These are phyloP conservation scores for Drosophila arizonae DNA, from an alignment of 1,140 invertebrate species.

Conservation along the genomic window DNA sequence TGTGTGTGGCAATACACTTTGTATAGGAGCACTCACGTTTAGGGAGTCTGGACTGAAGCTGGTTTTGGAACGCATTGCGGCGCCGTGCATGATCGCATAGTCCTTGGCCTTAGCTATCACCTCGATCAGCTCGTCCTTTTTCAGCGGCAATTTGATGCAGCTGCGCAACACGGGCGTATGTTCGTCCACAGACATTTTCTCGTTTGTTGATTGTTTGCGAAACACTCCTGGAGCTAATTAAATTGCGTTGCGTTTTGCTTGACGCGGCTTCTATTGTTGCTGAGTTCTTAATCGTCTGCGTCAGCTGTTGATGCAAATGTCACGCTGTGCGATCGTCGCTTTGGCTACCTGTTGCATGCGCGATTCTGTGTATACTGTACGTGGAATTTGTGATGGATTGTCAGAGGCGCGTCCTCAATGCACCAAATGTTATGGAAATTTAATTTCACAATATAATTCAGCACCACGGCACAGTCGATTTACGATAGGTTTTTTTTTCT, in stretches of 20 bases:
- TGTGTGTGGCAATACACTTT: background rate
- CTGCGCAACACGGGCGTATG: slow-evolving; percentile 66
- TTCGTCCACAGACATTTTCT: slow-evolving; percentile 55
- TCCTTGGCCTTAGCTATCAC: slow-evolving; percentile 90
- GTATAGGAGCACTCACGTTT: slow-evolving; percentile 82
- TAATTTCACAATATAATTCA: slow-evolving; percentile 6
- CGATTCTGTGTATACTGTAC: slow-evolving; percentile 4
- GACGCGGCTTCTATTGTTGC: background rate
- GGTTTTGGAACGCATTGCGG: slow-evolving; percentile 89
- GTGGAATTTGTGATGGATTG: slow-evolving; percentile 12
- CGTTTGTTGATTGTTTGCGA: background rate
- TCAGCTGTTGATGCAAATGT: slow-evolving; percentile 35
- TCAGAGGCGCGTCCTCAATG: background rate
- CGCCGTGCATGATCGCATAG: slow-evolving; percentile 92
- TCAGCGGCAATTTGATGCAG: slow-evolving; percentile 86
- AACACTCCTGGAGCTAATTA: too few species aligned
- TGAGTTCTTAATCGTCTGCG: background rate
- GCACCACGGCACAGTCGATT: slow-evolving; percentile 24
- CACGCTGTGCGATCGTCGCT: slow-evolving; percentile 22
- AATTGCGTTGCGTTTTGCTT: background rate
- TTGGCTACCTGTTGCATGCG: slow-evolving; percentile 27
- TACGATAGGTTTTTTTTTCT: slow-evolving; percentile 4
- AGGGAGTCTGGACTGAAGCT: slow-evolving; percentile 88
- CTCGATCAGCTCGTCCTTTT: slow-evolving; percentile 85
- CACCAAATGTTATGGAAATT: background rate